Evolutionary conservation across 2,888 invertebrate genomes (phyloP), one percentile per base, ranked within the genome.

Genomic region (Elysia crispata): DNA sequence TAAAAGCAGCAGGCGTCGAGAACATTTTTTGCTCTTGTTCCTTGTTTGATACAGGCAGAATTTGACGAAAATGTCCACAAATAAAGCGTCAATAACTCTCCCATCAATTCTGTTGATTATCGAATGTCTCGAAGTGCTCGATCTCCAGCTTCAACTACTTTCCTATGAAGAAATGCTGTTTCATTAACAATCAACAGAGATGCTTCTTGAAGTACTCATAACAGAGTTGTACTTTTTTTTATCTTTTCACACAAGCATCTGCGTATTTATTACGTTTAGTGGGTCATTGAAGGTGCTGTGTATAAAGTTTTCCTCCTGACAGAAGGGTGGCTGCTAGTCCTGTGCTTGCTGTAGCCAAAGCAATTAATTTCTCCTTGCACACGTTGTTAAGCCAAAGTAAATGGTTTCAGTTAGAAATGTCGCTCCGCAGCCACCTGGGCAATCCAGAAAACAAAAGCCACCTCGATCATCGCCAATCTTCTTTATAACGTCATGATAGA

Each of bases 271-370:
- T 18, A 69, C 6, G n/a, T 69, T 69, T 1, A 69, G 33, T 31
- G 69, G 69, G 1, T 31, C 69, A 31, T 69, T 69, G 25, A 73
- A 73, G 1, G 73, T 54, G 20, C 73, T 73, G 54, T 73, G 73
- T 6, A 73, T 54, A 50, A 54, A 50, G n/a, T 25, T 54, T n/a
- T 15, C 73, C 73, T 25, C 73, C 73, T 23, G 49, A 54, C 13
- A 73, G 54, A 15, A 73, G 54, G 25, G 73, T 73, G 3, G 73
- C 73, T 15, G 73, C 73, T 15, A 73, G 54, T 25, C 73, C 73
- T 25, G 50, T 73, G 20, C 73, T 54, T 54, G 73, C 54, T 23
- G 73, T 73, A 25, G 73, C 54, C 3, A 73, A 3, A 20, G 54
- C 73, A 54, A 73, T 54, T 13, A n/a, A n/a, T n/a, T n/a, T 25